Evolutionary conservation across 64 coral and sea anemone genomes (phyloP).

Genomic region (Catalaphyllia jardinei): DNA sequence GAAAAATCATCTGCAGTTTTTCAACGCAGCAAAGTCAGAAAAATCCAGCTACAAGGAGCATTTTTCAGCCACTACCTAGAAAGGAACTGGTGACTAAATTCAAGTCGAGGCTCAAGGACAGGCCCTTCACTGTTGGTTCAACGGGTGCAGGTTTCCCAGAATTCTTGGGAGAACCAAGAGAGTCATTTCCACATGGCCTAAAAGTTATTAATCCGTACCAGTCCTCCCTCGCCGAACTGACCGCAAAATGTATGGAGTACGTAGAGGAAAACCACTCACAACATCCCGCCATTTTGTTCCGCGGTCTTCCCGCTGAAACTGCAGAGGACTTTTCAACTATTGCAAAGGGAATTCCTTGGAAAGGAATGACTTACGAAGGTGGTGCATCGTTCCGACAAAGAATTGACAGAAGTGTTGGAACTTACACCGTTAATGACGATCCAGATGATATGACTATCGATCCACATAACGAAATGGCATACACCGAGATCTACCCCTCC

Average conservation of each 20-base stretch:
- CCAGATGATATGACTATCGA: constrained; percentile 66
- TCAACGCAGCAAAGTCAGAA: not conserved
- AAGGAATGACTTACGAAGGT: constrained; percentile 38
- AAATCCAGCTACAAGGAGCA: not conserved
- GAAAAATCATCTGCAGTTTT: too few relatives aligned
- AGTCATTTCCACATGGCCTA: too few relatives aligned
- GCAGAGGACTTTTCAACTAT: constrained; percentile 36
- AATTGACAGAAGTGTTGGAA: constrained; percentile 1
- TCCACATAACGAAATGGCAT: constrained; percentile 74
- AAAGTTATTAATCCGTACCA: not conserved
- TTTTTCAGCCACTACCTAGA: not conserved
- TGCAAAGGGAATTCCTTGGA: constrained; percentile 28
- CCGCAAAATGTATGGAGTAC: constrained; percentile 27
- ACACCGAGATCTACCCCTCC: constrained; percentile 35
- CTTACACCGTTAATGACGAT: constrained; percentile 72
- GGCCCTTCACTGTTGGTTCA: too few relatives aligned
- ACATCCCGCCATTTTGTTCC: constrained; percentile 65
- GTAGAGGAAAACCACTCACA: constrained; percentile 61
- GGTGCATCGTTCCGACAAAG: constrained; percentile 35
- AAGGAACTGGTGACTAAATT: not conserved
- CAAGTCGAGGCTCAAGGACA: too few relatives aligned
- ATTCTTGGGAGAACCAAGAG: too few relatives aligned
- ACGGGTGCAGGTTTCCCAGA: too few relatives aligned
- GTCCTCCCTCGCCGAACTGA: constrained; percentile 36
- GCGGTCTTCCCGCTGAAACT: constrained; percentile 39